Base-by-base conservation (phyloP, 2,888 invertebrate genomes). In the Lepidochitona cinerea region DNA sequence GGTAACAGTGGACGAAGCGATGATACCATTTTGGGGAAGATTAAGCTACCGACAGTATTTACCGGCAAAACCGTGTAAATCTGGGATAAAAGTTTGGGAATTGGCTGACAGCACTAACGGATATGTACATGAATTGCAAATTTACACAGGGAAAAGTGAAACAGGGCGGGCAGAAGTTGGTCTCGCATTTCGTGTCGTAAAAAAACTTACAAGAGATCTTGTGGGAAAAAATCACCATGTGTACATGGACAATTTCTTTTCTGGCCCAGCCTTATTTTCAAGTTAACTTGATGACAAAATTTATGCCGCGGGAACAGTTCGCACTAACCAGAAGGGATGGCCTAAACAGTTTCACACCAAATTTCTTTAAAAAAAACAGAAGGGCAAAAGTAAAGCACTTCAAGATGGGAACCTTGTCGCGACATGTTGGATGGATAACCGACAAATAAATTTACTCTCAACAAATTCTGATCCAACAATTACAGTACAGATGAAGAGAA, bases 191-290 rank as follows among this genome's bases (percentile, higher is more conserved):
- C 18, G 53, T 4, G 72, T 72, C 18, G 72, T 72, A 6, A 37
- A 23, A 36, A 53, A 72, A 32, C 37, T 72, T 3, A 41, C 49
- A n/a, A 12, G 32, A 29, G 36, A 52, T 33, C 41, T 64, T 9
- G 23, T 23, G 5, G 32, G 23, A 18, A 67, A 67, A 33, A 18
- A 35, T 29, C 37, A 49, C n/a, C 52, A 72, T 52, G 29, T 72
- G 14, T 72, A 72, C 32, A 33, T 52, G 36, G 72, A 68, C 49
- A 68, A 72, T 53, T 71, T 35, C 32, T 65, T 71, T 12, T 26
- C 71, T 12, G 26, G 37, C 18, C 68, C 41, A 7, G n/a, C 36
- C 9, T 32, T 68, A 12, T 68, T 41, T 0, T 23, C 32, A 18
- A 33, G 33, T 41, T 68, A 41, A 49, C 23, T 37, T 18, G 41